These are phyloP conservation scores for Campylorhamphus procurvoides DNA, from an alignment of 2,113 vertebrate genomes.

Conservation along the genomic window DNA sequence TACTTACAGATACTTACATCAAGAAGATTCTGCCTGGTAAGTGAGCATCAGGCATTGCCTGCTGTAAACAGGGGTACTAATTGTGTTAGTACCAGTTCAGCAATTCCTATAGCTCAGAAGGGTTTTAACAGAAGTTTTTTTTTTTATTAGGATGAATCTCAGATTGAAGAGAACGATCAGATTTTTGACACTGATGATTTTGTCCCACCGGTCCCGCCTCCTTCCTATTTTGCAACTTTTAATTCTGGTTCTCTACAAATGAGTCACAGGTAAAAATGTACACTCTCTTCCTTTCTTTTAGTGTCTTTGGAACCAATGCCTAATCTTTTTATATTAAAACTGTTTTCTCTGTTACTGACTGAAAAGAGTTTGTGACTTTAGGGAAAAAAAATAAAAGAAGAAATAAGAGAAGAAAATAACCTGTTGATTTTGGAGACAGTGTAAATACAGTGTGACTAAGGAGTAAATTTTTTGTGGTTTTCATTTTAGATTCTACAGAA, in stretches of 20 bases:
- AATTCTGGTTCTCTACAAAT: conserved; percentile 74
- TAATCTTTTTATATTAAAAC: neutral
- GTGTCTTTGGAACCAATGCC: neutral
- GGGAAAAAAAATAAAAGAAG: no score
- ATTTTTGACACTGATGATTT: conserved; percentile 81
- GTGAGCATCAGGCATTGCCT: neutral
- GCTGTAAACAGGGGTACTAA: neutral
- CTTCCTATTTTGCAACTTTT: conserved; percentile 83
- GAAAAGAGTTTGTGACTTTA: neutral
- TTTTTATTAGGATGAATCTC: conserved; percentile 75
- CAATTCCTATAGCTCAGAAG: neutral
- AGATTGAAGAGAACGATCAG: conserved; percentile 68
- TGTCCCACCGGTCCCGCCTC: conserved; percentile 80
- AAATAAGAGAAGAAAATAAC: no score
- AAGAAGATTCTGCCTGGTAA: conserved; percentile 78
- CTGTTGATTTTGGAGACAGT: neutral
- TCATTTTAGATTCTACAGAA: conserved; percentile 2
- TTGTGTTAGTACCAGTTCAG: neutral
- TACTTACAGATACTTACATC: conserved; percentile 81
- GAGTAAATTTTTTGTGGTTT: conserved; percentile 21
- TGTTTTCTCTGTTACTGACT: neutral
- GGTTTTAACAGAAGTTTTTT: neutral
- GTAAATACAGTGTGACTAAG: neutral
- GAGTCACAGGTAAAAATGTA: conserved; percentile 73
- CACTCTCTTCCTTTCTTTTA: neutral